Evolutionary conservation across 1,140 invertebrate species (phyloP).

Genomic region (Macrobrachium rosenbergii): DNA sequence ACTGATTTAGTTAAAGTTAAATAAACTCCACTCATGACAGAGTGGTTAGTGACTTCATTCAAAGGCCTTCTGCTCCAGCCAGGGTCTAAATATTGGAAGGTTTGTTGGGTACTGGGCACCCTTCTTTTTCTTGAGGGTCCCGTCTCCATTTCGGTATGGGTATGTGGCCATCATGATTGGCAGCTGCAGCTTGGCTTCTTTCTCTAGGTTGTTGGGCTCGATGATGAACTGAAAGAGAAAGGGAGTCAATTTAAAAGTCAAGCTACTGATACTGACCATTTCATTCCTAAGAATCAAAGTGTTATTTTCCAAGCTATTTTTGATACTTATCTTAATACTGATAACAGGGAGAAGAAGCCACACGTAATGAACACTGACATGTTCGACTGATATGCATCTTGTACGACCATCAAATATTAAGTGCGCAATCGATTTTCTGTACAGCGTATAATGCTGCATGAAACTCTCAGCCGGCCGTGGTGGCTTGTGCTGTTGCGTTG

Average conservation of each 20-base stretch:
- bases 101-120: constrained; percentile 91
- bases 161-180: constrained; percentile 95
- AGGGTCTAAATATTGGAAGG: constrained; percentile 92
- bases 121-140: constrained; percentile 74
- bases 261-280: too few relatives aligned
- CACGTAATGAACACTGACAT: too few relatives aligned
- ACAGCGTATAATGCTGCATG: too few relatives aligned
- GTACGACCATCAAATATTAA: too few relatives aligned
- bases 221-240: constrained; percentile 84
- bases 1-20: background rate
- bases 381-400: too few relatives aligned
- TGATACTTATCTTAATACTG: too few relatives aligned
- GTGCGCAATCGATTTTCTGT: too few relatives aligned
- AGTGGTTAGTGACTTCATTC: constrained; percentile 18
- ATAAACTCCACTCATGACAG: background rate
- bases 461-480: too few relatives aligned
- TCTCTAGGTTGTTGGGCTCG: constrained; percentile 90
- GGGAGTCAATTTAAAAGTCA: background rate
- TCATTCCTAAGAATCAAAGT: too few relatives aligned
- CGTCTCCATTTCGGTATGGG: constrained; percentile 78
- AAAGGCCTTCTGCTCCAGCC: constrained; percentile 73
- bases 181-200: constrained; percentile 91
- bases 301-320: too few relatives aligned
- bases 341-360: too few relatives aligned
- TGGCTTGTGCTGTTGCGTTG: too few relatives aligned